phyloP scores from a whole-genome alignment of 2,888 invertebrate species.

The Malthinus flaveolus region DNA sequence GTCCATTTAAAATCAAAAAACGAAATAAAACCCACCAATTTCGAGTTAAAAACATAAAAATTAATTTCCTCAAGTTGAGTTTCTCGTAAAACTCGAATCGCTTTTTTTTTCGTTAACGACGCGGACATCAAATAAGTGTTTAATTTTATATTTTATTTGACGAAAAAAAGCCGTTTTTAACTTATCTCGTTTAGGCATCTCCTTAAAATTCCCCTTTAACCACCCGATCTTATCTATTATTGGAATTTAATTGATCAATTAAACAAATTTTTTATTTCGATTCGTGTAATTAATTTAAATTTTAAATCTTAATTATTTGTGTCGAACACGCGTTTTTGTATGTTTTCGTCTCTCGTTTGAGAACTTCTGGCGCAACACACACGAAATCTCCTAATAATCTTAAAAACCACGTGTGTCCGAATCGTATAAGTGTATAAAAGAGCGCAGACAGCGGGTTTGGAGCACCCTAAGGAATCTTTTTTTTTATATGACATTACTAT shows the following conservation, averaged over 20 bases:
- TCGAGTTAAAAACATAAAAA: too few species aligned
- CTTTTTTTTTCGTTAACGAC: too few species aligned
- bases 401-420: slow-evolving; percentile 31
- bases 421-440: slow-evolving; percentile 13
- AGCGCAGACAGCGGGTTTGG: slow-evolving; percentile 8
- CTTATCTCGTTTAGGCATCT: too few species aligned
- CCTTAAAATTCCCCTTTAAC: too few species aligned
- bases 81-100: too few species aligned
- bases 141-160: too few species aligned
- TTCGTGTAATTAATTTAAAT: neutral
- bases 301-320: neutral
- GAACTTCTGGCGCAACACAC: slow-evolving; percentile 15
- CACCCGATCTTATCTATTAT: too few species aligned
- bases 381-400: slow-evolving; percentile 29
- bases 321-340: neutral
- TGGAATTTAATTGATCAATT: neutral
- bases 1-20: too few species aligned
- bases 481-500: slow-evolving; percentile 17
- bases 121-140: too few species aligned
- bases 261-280: neutral
- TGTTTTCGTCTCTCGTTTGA: slow-evolving; percentile 9
- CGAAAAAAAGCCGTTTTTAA: too few species aligned
- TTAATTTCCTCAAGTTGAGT: too few species aligned
- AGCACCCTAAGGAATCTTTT: slow-evolving; percentile 27
- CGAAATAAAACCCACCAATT: too few species aligned